Conservation (phyloP, 2,113 vertebrate species). For the Polypterus bichir region DNA sequence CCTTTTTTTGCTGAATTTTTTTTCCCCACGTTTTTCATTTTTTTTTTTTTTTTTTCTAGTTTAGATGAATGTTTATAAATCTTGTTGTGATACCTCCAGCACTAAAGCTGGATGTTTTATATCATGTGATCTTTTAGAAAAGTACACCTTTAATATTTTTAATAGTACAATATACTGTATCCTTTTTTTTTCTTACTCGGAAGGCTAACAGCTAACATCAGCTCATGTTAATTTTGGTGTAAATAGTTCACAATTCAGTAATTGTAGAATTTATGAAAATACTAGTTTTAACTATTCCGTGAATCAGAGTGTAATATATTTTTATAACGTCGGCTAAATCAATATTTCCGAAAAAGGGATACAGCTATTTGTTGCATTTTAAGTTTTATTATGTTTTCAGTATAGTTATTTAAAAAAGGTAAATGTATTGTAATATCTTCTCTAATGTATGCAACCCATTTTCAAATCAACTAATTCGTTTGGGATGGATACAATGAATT, state of each 20-base stretch:
- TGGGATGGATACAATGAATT: constrained; percentile 29
- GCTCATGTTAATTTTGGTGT: constrained; percentile 15
- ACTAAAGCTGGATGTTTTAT: neutral
- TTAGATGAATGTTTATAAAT: neutral
- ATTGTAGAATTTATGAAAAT: constrained; percentile 20
- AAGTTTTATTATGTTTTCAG: no score
- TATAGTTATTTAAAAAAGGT: no score
- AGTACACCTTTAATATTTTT: neutral
- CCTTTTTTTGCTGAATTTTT: neutral
- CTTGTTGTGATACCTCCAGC: neutral
- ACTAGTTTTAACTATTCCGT: constrained; percentile 22
- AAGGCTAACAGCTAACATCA: neutral
- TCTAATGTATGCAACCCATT: constrained; percentile 4
- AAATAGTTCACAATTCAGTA: constrained; percentile 20
- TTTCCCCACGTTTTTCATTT: neutral
- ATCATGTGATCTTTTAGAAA: neutral
- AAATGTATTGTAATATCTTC: neutral
- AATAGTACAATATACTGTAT: constrained; percentile 3
- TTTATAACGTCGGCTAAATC: constrained; percentile 33
- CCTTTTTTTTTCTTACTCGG: constrained; percentile 4
- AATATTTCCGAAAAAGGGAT: constrained; percentile 10
- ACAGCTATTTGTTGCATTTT: neutral
- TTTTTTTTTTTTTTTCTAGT: neutral
- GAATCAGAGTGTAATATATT: constrained; percentile 34
- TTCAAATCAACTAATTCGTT: constrained; percentile 11